Evolutionary conservation across 2,113 vertebrate genomes (phyloP).

Genomic region (Butastur rufipennis): DNA sequence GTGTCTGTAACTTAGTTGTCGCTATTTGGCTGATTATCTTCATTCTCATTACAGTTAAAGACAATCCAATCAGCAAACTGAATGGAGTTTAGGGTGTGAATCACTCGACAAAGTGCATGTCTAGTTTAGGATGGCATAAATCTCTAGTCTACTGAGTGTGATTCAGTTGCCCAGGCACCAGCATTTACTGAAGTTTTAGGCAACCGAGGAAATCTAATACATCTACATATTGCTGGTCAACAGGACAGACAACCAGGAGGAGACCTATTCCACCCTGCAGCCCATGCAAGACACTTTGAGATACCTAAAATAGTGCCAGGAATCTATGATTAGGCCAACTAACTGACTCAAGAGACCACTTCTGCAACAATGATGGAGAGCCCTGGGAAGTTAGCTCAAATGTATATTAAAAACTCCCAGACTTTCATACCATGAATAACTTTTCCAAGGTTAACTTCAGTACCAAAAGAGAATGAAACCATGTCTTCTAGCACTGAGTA

Average conservation of each 20-base stretch:
- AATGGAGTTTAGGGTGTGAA: background rate
- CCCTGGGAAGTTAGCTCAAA: background rate
- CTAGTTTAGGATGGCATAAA: background rate
- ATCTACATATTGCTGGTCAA: background rate
- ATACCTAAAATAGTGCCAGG: background rate
- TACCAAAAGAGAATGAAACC: background rate
- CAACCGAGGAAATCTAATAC: background rate
- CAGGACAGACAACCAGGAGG: background rate
- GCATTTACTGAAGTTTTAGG: background rate
- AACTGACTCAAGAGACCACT: background rate
- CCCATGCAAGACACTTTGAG: background rate
- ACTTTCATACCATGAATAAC: background rate
- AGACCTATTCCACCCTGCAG: background rate
- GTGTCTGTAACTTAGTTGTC: background rate
- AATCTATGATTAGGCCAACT: fast-evolving
- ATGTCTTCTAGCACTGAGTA: background rate
- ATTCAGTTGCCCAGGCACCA: background rate
- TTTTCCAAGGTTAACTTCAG: background rate
- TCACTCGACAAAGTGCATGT: background rate
- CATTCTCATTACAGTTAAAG: background rate
- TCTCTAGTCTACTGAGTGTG: background rate
- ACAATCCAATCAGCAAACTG: background rate
- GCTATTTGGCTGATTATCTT: background rate
- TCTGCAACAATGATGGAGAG: fast-evolving
- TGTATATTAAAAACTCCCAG: background rate